Base-by-base conservation (phyloP, 92 coral and sea anemone species). In the Meandrina meandrites region DNA sequence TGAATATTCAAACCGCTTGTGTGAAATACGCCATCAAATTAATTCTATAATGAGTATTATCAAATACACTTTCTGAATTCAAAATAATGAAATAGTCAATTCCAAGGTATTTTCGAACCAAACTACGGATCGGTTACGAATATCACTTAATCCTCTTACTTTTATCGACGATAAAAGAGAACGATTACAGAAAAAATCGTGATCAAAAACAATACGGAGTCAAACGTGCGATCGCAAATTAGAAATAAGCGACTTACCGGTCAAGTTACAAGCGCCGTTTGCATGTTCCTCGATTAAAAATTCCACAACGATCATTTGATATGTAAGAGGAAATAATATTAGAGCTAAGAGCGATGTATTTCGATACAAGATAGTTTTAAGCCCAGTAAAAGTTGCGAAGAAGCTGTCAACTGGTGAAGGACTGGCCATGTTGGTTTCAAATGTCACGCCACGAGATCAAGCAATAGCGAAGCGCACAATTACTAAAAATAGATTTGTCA, bases 241-340 rank as follows among this genome's bases (percentile, higher is more conserved):
- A 11, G 37, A 12, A 28, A 19, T 18, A 64, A 86, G 13, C 27
- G 8, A 18, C 98, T 90, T 85, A 94, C 98, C 92, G 16, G 90
- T 87, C 3, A 9, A 69, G 53, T 81, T 85, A 30, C 94, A 91
- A 24, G 85, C 88, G 15, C 85, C 76, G 12, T 53, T 72, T n/a
- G 76, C 73, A 54, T 90, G 87, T 76, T 93, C 93, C 36, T 93
- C 93, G 50, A 91, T 91, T 28, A 94, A 75, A 28, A 93, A 93
- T 36, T 87, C 92, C 80, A 94, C 87, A 58, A 88, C 76, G 79
- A 91, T 90, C 40, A 93, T 91, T 79, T 94, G 98, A 80, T 89
- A 93, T 8, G 90, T 93, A 11, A 94, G 79, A 22, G 93, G 88
- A 72, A 94, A 86, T 66, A 90, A 78, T 18, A 94, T 87, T 18